phyloP scores from a whole-genome alignment of 2,113 vertebrate species.

The Prunella fulvescens region DNA sequence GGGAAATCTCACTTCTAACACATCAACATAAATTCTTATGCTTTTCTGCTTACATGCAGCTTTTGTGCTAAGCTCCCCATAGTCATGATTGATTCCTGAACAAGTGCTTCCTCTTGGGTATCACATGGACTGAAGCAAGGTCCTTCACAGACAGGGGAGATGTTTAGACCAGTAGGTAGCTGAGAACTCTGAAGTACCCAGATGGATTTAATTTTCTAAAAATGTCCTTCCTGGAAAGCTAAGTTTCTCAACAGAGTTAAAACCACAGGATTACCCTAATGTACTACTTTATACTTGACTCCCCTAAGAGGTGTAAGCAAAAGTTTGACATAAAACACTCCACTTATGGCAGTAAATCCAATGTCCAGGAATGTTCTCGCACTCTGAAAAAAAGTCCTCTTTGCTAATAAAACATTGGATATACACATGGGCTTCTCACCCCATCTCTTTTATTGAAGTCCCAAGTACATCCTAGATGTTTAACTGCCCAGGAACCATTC shows the following conservation, averaged over 20 bases:
- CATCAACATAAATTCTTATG: background rate
- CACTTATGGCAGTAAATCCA: background rate
- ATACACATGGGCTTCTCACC: background rate
- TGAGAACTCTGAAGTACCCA: background rate
- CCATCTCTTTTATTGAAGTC: background rate
- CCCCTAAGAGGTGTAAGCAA: background rate
- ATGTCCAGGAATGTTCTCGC: background rate
- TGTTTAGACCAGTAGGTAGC: background rate
- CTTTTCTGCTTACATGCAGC: background rate
- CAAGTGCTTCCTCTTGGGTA: background rate
- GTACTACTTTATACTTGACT: background rate
- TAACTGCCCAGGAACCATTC: background rate
- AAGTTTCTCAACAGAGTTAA: background rate
- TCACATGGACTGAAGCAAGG: background rate
- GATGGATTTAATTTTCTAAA: background rate
- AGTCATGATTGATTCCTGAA: background rate
- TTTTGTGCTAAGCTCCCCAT: background rate
- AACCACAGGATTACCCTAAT: background rate
- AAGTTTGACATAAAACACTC: background rate
- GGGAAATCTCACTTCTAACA: background rate
- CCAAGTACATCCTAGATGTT: background rate
- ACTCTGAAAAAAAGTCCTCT: background rate
- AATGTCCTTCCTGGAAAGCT: background rate
- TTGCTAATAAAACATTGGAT: background rate
- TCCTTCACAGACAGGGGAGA: background rate